Evolutionary conservation across 2,888 invertebrate genomes (phyloP).

Genomic region (Bombyx huttoni): DNA sequence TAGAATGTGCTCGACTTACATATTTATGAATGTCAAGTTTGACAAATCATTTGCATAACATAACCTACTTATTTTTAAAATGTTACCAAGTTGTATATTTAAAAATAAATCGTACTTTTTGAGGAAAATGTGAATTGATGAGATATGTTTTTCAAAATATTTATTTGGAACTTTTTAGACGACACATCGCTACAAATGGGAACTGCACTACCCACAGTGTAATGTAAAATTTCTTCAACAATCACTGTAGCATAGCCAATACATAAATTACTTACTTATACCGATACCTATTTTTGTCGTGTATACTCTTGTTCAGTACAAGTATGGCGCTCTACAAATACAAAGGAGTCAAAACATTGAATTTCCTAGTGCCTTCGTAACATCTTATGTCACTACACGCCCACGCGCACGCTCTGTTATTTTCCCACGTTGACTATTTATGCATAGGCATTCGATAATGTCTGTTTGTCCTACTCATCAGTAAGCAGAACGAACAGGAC

Average conservation of each 20-base stretch:
- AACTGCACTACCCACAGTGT: too few relatives aligned
- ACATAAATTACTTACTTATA: too few relatives aligned
- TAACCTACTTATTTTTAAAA: background rate
- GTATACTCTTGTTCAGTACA: background rate
- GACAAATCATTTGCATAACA: background rate
- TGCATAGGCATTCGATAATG: slow-evolving; percentile 28
- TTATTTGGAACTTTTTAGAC: too few relatives aligned
- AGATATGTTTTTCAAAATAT: too few relatives aligned
- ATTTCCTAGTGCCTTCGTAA: background rate
- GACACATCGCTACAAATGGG: too few relatives aligned
- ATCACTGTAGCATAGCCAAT: too few relatives aligned
- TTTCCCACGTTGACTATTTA: slow-evolving; percentile 45
- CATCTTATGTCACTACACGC: slow-evolving; percentile 4
- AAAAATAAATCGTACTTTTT: too few relatives aligned
- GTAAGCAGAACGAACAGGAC: slow-evolving; percentile 18
- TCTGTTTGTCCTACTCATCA: slow-evolving; percentile 15
- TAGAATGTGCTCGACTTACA: background rate
- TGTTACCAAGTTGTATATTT: too few relatives aligned
- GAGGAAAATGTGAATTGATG: too few relatives aligned
- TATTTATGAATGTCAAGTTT: background rate
- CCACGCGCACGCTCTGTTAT: slow-evolving; percentile 21
- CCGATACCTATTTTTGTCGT: background rate
- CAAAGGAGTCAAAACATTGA: background rate
- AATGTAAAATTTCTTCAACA: too few relatives aligned
- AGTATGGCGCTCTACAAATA: background rate